Evolutionary conservation across 2,113 vertebrate species (phyloP), one percentile per base, ranked within the genome.

Genomic region (Brachyhypopomus occidentalis): DNA sequence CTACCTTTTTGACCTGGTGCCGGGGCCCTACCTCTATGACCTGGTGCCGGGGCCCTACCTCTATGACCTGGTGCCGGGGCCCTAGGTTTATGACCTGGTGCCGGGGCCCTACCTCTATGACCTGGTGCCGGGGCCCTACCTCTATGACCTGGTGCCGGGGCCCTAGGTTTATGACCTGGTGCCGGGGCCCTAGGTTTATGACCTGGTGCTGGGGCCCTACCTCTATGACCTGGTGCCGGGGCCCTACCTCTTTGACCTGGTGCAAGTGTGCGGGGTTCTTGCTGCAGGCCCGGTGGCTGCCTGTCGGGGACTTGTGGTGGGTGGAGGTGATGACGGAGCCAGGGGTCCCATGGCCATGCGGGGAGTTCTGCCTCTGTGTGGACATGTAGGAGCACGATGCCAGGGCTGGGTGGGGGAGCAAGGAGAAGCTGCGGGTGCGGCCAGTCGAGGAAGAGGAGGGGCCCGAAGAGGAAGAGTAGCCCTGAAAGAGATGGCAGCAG

Each of bases 241-340:
- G 23, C 73, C 95, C 89, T 94, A 96, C 96, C 95, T 96, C 95
- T 94, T 92, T 94, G 85, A 96, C 95, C 92, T 96, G 94, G 41
- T 94, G 91, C 77, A 96, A 95, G 14, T 93, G 94, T 83, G 92
- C 91, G 71, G 93, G 89, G 84, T 89, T 88, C 87, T 95, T 94
- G 88, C 79, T 94, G 92, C 94, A 95, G 0, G 89, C 89, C 87
- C 93, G 94, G 86, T 95, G 90, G 86, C 93, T 93, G 0, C 93
- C 92, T 38, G 93, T 94, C 80, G 95, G 95, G 56, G 94, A 96
- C 90, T 95, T 96, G 92, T 96, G 95, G 88, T 96, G 94, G 62
- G 95, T 96, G 89, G 96, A 86, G 83, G 94, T 94, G 86, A 96
- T 92, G 86, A 96, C 93, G 79, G 59, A 84, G 34, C 90, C 91